Evolutionary conservation across 2,797 vertebrate genomes (phyloP).

Genomic region (Sebastes taczanowskii): DNA sequence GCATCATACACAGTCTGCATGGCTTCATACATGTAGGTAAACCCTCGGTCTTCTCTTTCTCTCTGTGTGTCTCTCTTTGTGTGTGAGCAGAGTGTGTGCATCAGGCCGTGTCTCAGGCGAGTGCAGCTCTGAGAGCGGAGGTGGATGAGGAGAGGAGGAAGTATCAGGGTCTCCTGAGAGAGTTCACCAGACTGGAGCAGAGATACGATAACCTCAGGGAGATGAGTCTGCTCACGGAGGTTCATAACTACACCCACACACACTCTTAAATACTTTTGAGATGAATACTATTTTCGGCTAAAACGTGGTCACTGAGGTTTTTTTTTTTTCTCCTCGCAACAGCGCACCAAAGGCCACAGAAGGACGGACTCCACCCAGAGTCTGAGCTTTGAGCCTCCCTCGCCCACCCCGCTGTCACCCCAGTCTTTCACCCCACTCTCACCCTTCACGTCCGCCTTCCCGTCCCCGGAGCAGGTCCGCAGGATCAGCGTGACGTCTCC

Average conservation of each 20-base stretch:
- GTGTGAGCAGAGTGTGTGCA: conserved; percentile 60
- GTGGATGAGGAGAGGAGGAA: conserved; percentile 84
- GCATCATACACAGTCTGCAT: neutral
- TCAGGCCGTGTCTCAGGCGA: conserved; percentile 57
- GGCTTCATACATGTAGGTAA: neutral
- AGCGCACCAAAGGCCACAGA: conserved; percentile 75
- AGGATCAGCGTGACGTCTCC: conserved; percentile 75
- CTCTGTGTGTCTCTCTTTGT: neutral
- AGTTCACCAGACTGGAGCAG: conserved; percentile 85
- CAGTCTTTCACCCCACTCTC: conserved; percentile 55
- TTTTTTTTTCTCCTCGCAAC: neutral
- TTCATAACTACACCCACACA: conserved; percentile 10
- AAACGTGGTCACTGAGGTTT: neutral
- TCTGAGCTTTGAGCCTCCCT: conserved; percentile 71
- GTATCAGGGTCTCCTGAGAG: conserved; percentile 85
- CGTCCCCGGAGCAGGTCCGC: conserved; percentile 71
- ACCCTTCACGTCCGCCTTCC: conserved; percentile 54
- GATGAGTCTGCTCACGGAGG: conserved; percentile 81
- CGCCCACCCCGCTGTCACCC: conserved; percentile 47
- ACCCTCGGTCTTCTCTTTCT: too few relatives aligned
- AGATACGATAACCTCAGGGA: conserved; percentile 84
- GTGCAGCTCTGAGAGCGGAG: conserved; percentile 69
- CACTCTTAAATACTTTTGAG: neutral
- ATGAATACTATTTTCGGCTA: neutral
- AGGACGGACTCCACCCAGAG: conserved; percentile 78